A percentile compares a stretch with the other conserved stretches of the same genome.
These are phyloP conservation scores for Dicentrarchus labrax DNA, from an alignment of 2,113 vertebrate genomes.

Conservation along the genomic window DNA sequence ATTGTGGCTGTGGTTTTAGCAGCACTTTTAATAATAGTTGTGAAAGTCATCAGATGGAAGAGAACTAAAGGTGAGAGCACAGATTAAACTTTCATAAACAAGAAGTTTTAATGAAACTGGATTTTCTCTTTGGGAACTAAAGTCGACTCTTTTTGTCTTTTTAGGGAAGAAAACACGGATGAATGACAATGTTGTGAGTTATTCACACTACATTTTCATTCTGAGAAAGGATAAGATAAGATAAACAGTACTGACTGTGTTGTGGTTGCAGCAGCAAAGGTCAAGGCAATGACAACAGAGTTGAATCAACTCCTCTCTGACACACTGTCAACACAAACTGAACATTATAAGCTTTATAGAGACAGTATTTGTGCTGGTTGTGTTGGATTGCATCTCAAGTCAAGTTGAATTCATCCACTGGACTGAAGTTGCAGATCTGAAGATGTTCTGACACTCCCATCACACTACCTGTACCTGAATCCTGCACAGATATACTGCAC, in stretches of 20 bases:
- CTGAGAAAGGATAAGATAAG: not conserved
- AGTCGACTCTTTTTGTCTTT: not conserved
- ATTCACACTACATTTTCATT: not conserved
- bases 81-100: not conserved
- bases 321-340: not conserved
- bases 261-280: too few relatives aligned
- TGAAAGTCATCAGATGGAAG: conserved; percentile 9
- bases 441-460: too few relatives aligned
- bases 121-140: not conserved
- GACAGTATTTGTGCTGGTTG: not conserved
- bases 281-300: too few relatives aligned
- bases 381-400: not conserved
- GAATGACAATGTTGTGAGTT: conserved; percentile 1
- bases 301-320: too few relatives aligned
- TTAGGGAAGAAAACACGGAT: not conserved
- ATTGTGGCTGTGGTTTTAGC: not conserved
- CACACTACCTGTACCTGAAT: not conserved
- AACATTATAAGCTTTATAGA: not conserved
- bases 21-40: not conserved
- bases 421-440: not conserved
- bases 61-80: conserved; percentile 21
- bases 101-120: not conserved
- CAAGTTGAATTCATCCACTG: not conserved
- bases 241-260: not conserved
- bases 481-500: not conserved